Evolutionary conservation across 1,140 invertebrate species (phyloP).

Genomic region (Brachionus plicatilis): DNA sequence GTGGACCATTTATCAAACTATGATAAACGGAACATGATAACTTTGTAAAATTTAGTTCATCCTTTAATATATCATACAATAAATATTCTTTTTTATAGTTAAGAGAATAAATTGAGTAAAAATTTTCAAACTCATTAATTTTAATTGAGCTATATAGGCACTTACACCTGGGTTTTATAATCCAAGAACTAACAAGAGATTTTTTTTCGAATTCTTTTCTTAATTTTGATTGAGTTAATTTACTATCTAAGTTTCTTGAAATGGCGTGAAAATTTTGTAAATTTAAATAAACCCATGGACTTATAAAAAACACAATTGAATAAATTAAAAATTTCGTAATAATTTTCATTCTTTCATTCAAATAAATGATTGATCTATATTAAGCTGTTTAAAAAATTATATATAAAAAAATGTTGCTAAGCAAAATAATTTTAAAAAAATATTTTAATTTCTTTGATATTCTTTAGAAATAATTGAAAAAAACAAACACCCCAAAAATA

Average conservation of each 20-base stretch:
- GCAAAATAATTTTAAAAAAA: not conserved
- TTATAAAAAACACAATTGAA: not conserved
- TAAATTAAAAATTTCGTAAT: not conserved
- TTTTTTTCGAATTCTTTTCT: not conserved
- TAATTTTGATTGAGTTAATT: not conserved
- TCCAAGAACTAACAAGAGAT: not conserved
- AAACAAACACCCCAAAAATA: not conserved
- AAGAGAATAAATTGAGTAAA: not conserved
- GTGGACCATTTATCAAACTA: not conserved
- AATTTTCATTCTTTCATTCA: not conserved
- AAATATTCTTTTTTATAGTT: not conserved
- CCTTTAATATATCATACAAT: not conserved
- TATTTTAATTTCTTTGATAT: not conserved
- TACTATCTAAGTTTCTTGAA: not conserved
- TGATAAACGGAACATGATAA: slow-evolving; percentile 18
- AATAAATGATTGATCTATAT: not conserved
- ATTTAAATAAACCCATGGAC: not conserved
- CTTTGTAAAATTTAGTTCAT: not conserved
- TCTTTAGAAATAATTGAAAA: not conserved
- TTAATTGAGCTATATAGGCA: not conserved
- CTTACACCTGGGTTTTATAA: not conserved
- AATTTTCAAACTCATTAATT: not conserved
- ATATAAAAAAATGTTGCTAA: not conserved
- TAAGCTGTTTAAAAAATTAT: not conserved
- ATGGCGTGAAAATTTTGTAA: not conserved